Conservation (phyloP, 1,140 invertebrate species). For the Drosophila punjabiensis region DNA sequence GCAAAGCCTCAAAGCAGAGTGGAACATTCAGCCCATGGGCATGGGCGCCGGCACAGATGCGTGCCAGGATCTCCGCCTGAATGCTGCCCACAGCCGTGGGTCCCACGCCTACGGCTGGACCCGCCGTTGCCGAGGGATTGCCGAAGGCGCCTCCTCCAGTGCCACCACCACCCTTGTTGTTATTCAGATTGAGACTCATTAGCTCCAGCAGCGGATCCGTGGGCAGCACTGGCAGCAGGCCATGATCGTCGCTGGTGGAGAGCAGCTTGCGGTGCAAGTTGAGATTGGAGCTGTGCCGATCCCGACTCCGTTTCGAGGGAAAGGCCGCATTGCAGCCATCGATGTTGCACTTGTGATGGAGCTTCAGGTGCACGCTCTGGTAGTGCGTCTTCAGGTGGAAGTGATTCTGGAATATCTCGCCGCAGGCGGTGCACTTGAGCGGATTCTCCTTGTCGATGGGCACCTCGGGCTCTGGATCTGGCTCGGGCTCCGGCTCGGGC, state of each 20-base stretch:
- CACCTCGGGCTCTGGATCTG: constrained; percentile 88
- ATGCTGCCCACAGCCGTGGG: constrained; percentile 85
- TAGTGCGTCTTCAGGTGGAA: constrained; percentile 98
- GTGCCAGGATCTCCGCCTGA: constrained; percentile 93
- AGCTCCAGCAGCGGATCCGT: constrained; percentile 83
- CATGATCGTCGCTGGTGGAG: constrained; percentile 89
- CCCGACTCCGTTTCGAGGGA: constrained; percentile 96
- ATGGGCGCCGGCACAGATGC: constrained; percentile 89
- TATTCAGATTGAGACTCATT: constrained; percentile 75
- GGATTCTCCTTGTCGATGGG: constrained; percentile 92
- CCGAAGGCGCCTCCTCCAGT: constrained; percentile 4
- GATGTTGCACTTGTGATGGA: constrained; percentile 98
- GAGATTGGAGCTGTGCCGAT: constrained; percentile 96
- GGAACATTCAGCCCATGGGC: constrained; percentile 86
- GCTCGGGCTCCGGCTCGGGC: constrained; percentile 31
- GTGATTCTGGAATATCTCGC: constrained; percentile 97
- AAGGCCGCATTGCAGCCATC: constrained; percentile 98
- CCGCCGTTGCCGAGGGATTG: background rate
- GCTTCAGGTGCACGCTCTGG: constrained; percentile 97
- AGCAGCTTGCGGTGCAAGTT: constrained; percentile 96
- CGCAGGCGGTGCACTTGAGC: constrained; percentile 95
- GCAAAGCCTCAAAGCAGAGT: constrained; percentile 87
- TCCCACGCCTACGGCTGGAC: constrained; percentile 1
- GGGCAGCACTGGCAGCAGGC: constrained; percentile 59
- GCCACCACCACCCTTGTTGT: constrained; percentile 76